Evolutionary conservation across 2,113 vertebrate genomes (phyloP).

Genomic region (Strigops habroptila): DNA sequence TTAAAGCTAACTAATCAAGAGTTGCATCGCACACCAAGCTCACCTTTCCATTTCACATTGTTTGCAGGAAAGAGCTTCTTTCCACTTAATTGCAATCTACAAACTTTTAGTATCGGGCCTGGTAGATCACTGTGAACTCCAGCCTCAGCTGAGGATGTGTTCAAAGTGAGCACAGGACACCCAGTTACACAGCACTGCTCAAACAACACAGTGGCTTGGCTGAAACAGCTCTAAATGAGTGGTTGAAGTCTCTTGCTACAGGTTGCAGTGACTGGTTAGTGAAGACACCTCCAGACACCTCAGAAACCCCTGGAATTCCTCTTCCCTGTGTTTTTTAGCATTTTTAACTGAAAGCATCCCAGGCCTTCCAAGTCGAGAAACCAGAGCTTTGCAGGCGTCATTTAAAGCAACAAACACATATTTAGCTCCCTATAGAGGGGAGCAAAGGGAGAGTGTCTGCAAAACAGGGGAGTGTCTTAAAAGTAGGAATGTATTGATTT

Average conservation of each 20-base stretch:
- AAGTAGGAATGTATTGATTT: accelerated
- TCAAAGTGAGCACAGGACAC: not conserved
- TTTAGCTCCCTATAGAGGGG: accelerated
- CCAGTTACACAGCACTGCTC: not conserved
- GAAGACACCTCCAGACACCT: not conserved
- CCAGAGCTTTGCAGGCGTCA: accelerated
- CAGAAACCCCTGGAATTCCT: not conserved
- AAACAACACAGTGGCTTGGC: accelerated
- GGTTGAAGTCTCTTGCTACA: accelerated
- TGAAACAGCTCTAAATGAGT: accelerated
- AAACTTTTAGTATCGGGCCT: accelerated
- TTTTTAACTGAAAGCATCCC: not conserved
- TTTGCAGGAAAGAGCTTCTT: not conserved
- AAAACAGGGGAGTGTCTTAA: not conserved
- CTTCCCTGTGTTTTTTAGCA: accelerated
- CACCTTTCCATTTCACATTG: not conserved
- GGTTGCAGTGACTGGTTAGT: accelerated
- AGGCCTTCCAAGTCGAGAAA: not conserved
- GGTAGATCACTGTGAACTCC: accelerated
- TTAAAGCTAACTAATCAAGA: not conserved
- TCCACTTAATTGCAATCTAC: accelerated
- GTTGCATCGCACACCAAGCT: too few relatives aligned
- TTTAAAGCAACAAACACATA: accelerated
- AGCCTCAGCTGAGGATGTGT: not conserved
- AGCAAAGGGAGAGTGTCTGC: accelerated